These are phyloP conservation scores for Himalopsyche kuldschensis DNA, from an alignment of 2,888 invertebrate genomes.

Conservation along the genomic window DNA sequence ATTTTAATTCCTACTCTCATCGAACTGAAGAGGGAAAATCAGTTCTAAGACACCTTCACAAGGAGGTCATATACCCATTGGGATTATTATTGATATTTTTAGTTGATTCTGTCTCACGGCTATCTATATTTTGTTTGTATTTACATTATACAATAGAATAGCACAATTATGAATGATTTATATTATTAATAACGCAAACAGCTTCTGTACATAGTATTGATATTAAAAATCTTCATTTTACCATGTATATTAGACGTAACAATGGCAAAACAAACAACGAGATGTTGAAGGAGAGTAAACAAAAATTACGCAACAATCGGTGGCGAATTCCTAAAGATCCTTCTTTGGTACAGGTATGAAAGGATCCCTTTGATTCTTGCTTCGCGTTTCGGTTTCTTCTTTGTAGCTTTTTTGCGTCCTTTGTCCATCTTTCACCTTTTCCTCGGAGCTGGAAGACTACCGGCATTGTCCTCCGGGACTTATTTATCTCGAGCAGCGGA, in stretches of 20 bases:
- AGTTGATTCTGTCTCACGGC: no score
- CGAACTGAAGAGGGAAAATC: no score
- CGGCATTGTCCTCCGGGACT: constrained; percentile 12
- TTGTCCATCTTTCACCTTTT: constrained; percentile 18
- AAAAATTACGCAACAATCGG: neutral
- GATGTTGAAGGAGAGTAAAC: neutral
- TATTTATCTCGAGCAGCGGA: constrained; percentile 7
- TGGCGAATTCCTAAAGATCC: neutral
- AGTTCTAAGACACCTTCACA: no score
- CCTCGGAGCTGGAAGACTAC: neutral
- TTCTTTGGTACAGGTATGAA: neutral
- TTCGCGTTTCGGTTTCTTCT: constrained; percentile 16
- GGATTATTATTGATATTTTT: no score
- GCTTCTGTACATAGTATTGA: no score
- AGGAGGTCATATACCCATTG: no score
- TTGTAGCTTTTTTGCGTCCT: constrained; percentile 22
- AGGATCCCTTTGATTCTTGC: neutral
- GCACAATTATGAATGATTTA: no score
- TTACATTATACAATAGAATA: no score
- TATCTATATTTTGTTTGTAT: no score
- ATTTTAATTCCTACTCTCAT: no score
- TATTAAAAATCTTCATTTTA: no score
- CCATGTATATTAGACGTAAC: neutral
- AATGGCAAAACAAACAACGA: neutral
- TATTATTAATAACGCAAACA: no score